Conservation (phyloP, 2,113 vertebrate genomes). For the Erythrolamprus reginae region DNA sequence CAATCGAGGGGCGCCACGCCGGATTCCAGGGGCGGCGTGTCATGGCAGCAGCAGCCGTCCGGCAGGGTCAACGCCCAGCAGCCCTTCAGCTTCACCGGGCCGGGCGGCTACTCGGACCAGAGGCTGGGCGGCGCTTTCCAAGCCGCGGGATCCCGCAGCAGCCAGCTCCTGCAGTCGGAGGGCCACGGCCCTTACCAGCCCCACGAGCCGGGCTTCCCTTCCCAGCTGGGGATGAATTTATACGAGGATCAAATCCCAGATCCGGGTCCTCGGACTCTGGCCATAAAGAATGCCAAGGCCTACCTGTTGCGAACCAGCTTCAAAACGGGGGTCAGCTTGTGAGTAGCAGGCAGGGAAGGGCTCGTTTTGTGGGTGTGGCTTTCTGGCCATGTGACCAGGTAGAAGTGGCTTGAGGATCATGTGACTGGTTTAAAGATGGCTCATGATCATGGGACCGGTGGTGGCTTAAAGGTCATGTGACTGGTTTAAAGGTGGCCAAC, state of each 20-base stretch:
- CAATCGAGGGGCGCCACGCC: neutral
- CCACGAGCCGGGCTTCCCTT: constrained; percentile 45
- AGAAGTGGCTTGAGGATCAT: no score
- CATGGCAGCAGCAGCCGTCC: neutral
- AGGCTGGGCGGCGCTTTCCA: neutral
- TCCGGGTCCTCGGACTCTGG: constrained; percentile 31
- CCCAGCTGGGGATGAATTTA: neutral
- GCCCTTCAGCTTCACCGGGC: rapidly evolving
- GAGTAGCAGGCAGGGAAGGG: no score
- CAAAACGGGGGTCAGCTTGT: constrained; percentile 79
- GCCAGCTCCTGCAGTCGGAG: neutral
- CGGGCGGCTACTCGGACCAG: neutral
- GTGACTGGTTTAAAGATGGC: no score
- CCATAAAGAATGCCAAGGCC: constrained; percentile 74
- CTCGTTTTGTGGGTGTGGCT: no score
- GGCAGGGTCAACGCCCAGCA: neutral
- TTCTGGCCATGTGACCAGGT: no score
- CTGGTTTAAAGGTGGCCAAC: no score
- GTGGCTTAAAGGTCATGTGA: no score
- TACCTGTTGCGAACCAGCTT: constrained; percentile 71
- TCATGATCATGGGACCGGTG: no score
- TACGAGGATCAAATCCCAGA: constrained; percentile 34
- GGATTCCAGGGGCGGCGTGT: rapidly evolving
- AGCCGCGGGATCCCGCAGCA: neutral
- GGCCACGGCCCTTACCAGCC: constrained; percentile 45